Evolutionary conservation across 2,113 vertebrate species (phyloP).

Genomic region (Euleptes europaea): DNA sequence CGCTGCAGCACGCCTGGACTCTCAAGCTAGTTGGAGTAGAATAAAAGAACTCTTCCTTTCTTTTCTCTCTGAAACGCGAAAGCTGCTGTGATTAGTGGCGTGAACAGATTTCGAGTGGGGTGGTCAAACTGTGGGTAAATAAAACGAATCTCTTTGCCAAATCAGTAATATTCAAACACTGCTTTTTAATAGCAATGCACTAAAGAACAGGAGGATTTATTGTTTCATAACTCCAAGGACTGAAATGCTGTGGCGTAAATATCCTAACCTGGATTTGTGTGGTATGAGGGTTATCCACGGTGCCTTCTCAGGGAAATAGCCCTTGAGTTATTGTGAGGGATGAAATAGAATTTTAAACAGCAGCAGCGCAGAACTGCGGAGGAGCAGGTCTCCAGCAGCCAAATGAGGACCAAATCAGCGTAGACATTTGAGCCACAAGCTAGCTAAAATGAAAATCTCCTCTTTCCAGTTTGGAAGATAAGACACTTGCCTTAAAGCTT

Average conservation of each 20-base stretch:
- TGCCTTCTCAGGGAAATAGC: background rate
- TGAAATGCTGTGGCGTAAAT: background rate
- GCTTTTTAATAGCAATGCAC: background rate
- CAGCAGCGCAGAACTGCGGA: fast-evolving
- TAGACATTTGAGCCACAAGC: too few relatives aligned
- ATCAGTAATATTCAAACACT: background rate
- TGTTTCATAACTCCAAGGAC: background rate
- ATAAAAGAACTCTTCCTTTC: background rate
- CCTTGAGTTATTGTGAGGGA: background rate
- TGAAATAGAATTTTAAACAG: background rate
- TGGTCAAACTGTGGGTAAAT: background rate
- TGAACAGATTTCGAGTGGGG: background rate
- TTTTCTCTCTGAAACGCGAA: background rate
- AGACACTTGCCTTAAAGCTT: background rate
- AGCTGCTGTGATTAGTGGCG: background rate
- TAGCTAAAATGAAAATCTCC: background rate
- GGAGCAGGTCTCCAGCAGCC: background rate
- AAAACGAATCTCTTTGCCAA: background rate
- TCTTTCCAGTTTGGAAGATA: background rate
- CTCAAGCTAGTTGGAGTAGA: conserved; percentile 78
- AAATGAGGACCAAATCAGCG: background rate
- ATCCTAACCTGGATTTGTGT: fast-evolving
- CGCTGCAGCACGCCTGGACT: conserved; percentile 76
- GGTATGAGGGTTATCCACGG: background rate
- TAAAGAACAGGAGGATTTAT: background rate